Percentiles rank a stretch among this genome's conserved stretches.
These are phyloP conservation scores for Gorsachius goisagi DNA, from an alignment of 2,113 vertebrate genomes.

Conservation along the genomic window DNA sequence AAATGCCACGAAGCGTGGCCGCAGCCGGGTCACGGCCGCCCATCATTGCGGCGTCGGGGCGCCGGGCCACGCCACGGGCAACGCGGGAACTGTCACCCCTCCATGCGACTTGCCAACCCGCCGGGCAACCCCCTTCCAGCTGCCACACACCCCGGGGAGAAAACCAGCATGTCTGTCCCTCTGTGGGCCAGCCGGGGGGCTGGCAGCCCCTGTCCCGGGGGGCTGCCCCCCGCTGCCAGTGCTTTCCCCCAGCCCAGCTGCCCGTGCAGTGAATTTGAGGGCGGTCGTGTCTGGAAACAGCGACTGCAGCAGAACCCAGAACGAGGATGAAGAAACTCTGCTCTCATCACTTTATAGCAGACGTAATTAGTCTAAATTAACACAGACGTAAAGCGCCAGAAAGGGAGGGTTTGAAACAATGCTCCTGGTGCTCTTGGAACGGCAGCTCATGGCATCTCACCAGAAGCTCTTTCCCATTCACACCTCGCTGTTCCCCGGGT, in stretches of 20 bases:
- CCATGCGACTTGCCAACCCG: neutral
- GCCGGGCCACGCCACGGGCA: fast-evolving
- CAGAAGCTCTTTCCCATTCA: neutral
- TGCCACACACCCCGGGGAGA: fast-evolving
- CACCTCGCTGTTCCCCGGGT: neutral
- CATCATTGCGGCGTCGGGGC: neutral
- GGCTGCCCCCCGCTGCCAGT: fast-evolving
- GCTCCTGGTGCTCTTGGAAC: neutral
- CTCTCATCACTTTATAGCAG: neutral
- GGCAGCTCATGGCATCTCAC: fast-evolving
- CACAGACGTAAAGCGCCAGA: neutral
- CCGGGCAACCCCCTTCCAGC: neutral
- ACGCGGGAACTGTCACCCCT: neutral
- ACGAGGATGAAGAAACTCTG: neutral
- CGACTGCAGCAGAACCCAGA: neutral
- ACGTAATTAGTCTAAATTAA: neutral
- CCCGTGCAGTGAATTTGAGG: neutral
- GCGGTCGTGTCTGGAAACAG: fast-evolving
- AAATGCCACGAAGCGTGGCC: neutral
- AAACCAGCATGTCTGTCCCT: fast-evolving
- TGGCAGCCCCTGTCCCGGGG: fast-evolving
- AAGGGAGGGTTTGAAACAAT: neutral
- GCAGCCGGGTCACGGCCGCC: neutral
- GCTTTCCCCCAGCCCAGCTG: neutral
- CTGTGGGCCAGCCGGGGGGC: neutral